Percentiles rank a stretch among this genome's conserved stretches.
These are phyloP conservation scores for Sylvietta virens DNA, from an alignment of 2,113 vertebrate genomes.

Conservation along the genomic window DNA sequence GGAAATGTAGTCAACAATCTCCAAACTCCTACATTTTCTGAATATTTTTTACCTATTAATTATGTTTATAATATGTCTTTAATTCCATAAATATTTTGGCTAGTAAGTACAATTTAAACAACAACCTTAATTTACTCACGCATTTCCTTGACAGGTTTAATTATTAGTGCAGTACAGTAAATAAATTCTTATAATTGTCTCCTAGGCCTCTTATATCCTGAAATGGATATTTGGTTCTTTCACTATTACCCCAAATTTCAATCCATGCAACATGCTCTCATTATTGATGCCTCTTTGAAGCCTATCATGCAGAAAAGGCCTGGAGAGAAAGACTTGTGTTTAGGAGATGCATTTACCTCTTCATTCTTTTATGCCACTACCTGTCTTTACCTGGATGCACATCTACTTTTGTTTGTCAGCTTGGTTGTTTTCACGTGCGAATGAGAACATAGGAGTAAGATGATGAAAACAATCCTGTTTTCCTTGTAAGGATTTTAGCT, in stretches of 20 bases:
- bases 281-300: not conserved
- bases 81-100: not conserved
- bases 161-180: not conserved
- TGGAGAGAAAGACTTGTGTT: not conserved
- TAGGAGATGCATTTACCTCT: not conserved
- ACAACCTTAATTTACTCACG: not conserved
- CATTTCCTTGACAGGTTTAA: not conserved
- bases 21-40: not conserved
- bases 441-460: not conserved
- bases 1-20: not conserved
- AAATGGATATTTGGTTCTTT: not conserved
- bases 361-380: not conserved
- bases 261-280: accelerated
- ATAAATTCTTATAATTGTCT: not conserved
- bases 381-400: not conserved
- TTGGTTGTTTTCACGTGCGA: not conserved
- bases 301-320: not conserved
- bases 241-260: not conserved
- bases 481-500: not conserved
- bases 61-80: not conserved
- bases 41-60: not conserved
- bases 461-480: not conserved
- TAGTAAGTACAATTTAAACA: not conserved
- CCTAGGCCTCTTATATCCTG: not conserved
- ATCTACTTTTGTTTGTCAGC: accelerated